Conservation (phyloP, 2,797 vertebrate genomes). For the Saxicola maurus region DNA sequence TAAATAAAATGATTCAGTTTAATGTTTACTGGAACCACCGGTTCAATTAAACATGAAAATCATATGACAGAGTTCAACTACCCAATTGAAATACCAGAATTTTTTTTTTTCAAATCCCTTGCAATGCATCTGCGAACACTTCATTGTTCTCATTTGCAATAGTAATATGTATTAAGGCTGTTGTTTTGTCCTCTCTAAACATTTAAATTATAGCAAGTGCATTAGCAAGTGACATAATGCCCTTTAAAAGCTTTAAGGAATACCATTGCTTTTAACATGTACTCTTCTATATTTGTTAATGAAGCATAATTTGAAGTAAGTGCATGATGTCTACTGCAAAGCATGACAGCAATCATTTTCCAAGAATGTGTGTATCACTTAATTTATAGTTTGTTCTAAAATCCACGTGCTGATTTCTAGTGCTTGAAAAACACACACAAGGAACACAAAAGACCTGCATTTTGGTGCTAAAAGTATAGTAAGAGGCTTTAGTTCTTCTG, state of each 20-base stretch:
- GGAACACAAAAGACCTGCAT: neutral
- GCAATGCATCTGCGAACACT: neutral
- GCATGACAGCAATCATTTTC: neutral
- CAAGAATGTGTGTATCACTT: neutral
- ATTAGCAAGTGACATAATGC: conserved; percentile 3
- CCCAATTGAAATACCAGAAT: neutral
- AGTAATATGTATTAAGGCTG: neutral
- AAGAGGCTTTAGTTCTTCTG: neutral
- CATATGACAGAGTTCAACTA: too few species aligned
- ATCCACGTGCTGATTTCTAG: neutral
- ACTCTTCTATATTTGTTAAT: neutral
- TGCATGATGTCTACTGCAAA: neutral
- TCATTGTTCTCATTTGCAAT: neutral
- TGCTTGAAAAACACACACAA: neutral
- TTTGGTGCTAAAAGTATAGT: neutral
- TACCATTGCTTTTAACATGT: neutral
- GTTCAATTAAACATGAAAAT: neutral
- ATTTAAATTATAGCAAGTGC: neutral
- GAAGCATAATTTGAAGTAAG: conserved; percentile 6
- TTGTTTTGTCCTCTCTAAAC: neutral
- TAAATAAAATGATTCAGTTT: neutral
- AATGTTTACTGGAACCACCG: neutral
- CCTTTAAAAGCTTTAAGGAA: conserved; percentile 9
- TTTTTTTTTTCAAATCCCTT: neutral
- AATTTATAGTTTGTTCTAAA: neutral